phyloP scores from a whole-genome alignment of 2,113 vertebrate species.

The Pseudorasbora parva region DNA sequence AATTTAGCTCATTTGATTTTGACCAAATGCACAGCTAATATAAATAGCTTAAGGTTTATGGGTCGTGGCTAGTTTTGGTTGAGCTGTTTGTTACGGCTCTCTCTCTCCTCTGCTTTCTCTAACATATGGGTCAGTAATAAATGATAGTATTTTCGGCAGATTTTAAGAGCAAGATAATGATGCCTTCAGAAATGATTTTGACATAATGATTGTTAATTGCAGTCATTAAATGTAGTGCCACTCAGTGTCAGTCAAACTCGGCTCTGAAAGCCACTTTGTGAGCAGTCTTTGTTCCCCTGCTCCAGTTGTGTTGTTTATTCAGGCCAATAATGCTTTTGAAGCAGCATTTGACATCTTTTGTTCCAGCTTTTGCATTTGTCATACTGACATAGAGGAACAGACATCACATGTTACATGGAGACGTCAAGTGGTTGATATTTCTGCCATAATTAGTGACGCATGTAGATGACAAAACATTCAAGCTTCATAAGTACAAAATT shows the following conservation, averaged over 20 bases:
- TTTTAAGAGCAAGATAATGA: conserved; percentile 35
- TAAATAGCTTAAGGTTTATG: no score
- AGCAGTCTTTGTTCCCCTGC: conserved; percentile 17
- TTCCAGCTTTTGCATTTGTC: conserved; percentile 13
- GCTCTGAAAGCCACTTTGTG: conserved; percentile 23
- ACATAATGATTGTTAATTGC: conserved; percentile 39
- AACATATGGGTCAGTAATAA: conserved; percentile 17
- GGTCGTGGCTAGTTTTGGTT: not conserved
- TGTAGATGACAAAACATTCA: not conserved
- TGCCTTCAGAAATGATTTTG: conserved; percentile 18
- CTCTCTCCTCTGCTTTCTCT: not conserved
- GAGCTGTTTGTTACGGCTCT: not conserved
- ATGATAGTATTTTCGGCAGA: not conserved
- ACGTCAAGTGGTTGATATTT: not conserved
- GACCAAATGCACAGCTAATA: not conserved
- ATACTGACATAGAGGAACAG: not conserved
- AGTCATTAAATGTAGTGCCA: conserved; percentile 28
- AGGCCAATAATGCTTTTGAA: not conserved
- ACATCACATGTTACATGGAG: not conserved
- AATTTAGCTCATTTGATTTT: not conserved
- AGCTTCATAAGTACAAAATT: not conserved
- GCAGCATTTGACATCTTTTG: not conserved
- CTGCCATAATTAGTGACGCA: not conserved
- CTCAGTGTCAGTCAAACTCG: not conserved
- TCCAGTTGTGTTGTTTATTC: conserved; percentile 25